phyloP scores from a whole-genome alignment of 2,797 vertebrate genomes.

The Glyptemys insculpta region DNA sequence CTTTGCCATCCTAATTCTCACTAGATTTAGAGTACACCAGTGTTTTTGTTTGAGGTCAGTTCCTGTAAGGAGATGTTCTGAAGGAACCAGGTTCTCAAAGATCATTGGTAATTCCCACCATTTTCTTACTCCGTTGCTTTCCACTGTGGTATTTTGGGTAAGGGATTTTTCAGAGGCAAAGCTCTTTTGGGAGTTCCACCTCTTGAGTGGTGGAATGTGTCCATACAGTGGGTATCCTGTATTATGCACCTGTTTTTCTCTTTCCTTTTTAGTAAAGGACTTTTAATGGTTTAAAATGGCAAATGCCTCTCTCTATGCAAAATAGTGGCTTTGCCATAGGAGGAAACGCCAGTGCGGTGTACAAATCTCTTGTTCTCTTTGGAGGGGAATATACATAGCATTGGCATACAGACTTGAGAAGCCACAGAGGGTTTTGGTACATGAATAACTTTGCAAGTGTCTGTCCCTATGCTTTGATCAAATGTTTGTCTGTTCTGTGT shows the following conservation, averaged over 20 bases:
- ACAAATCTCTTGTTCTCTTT: neutral
- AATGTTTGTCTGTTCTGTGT: neutral
- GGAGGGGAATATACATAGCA: neutral
- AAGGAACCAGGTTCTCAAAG: neutral
- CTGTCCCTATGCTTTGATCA: neutral
- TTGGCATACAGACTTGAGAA: neutral
- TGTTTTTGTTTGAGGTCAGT: neutral
- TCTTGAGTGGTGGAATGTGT: neutral
- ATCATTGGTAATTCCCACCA: neutral
- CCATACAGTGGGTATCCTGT: neutral
- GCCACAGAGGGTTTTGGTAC: neutral
- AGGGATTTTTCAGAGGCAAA: neutral
- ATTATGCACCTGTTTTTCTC: neutral
- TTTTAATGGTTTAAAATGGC: neutral
- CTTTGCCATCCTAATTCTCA: neutral
- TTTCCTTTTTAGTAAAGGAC: neutral
- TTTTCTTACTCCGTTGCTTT: neutral
- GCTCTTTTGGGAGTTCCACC: neutral
- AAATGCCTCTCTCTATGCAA: neutral
- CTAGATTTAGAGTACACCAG: neutral
- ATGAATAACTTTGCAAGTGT: neutral
- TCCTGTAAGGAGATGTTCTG: neutral
- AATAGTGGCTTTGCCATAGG: neutral
- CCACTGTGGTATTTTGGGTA: neutral
- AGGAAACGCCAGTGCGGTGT: neutral